These are phyloP conservation scores for Scalopus aquaticus DNA, from an alignment of 2,113 vertebrate species.

Conservation along the genomic window DNA sequence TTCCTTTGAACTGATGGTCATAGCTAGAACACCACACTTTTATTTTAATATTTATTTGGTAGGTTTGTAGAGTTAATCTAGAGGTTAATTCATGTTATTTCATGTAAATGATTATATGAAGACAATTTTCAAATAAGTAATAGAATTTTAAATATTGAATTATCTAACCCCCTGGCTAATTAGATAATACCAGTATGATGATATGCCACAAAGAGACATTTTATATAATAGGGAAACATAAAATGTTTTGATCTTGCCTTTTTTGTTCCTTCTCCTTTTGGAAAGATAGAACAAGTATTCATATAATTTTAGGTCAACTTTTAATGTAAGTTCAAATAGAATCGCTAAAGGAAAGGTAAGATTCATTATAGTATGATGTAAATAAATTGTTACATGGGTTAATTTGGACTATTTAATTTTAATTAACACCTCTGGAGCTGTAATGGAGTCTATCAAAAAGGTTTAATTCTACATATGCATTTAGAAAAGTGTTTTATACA, in stretches of 20 bases:
- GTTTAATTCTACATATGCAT: constrained; percentile 18
- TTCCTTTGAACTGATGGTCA: constrained; percentile 57
- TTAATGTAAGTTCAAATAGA: constrained; percentile 12
- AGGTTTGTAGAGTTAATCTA: constrained; percentile 27
- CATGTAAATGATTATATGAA: background rate
- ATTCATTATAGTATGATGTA: background rate
- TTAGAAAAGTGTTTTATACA: constrained; percentile 15
- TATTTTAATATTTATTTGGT: constrained; percentile 15
- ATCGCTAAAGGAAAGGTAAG: background rate
- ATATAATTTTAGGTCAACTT: background rate
- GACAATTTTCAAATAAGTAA: constrained; percentile 19
- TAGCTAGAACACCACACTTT: constrained; percentile 46
- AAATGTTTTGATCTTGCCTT: constrained; percentile 18
- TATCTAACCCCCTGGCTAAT: background rate
- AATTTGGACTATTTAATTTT: background rate
- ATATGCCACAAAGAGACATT: background rate
- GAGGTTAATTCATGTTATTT: background rate
- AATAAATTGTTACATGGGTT: background rate
- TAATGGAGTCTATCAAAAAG: background rate
- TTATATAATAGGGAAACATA: background rate
- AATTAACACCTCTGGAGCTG: background rate
- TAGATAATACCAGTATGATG: background rate
- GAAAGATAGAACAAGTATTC: background rate
- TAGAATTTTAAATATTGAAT: constrained; percentile 24
- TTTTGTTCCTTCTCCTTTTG: background rate